phyloP scores from a whole-genome alignment of 2,888 invertebrate genomes.

The Amorpha juglandis region DNA sequence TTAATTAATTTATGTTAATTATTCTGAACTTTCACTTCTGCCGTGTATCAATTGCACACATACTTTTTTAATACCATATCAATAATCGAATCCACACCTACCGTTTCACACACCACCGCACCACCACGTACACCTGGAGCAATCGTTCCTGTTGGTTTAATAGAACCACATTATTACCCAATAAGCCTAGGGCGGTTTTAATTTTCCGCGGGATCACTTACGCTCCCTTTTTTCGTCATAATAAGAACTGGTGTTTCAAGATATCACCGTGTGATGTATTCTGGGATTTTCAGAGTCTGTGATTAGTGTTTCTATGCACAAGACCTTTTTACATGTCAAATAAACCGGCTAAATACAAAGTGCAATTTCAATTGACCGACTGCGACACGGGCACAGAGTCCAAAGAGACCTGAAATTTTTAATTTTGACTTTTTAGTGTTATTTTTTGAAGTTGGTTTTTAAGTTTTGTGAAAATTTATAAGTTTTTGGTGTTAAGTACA shows the following conservation, averaged over 20 bases:
- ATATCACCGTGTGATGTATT: slow-evolving; percentile 14
- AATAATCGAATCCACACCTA: slow-evolving; percentile 45
- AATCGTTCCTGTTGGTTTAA: slow-evolving; percentile 65
- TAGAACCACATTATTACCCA: slow-evolving; percentile 74
- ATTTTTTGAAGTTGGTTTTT: no score
- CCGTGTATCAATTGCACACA: no score
- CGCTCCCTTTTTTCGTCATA: slow-evolving; percentile 29
- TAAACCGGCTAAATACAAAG: no score
- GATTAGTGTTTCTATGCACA: background rate
- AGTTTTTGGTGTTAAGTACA: no score
- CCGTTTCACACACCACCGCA: slow-evolving; percentile 30
- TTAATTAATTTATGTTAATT: no score
- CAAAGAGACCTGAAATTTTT: no score
- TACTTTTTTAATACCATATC: background rate
- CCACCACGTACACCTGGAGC: slow-evolving; percentile 66
- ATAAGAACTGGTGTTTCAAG: background rate
- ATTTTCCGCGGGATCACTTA: slow-evolving; percentile 80
- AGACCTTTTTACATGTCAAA: background rate
- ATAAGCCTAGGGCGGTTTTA: slow-evolving; percentile 81
- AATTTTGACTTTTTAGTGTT: no score
- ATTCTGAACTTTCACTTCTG: no score
- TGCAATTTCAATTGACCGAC: no score
- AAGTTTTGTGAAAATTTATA: no score
- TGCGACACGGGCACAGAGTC: no score
- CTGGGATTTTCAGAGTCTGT: background rate